Percentiles rank a stretch among this genome's conserved stretches.
These are phyloP conservation scores for Nyctereutes procyonoides DNA, from an alignment of 2,113 vertebrate genomes.

Conservation along the genomic window DNA sequence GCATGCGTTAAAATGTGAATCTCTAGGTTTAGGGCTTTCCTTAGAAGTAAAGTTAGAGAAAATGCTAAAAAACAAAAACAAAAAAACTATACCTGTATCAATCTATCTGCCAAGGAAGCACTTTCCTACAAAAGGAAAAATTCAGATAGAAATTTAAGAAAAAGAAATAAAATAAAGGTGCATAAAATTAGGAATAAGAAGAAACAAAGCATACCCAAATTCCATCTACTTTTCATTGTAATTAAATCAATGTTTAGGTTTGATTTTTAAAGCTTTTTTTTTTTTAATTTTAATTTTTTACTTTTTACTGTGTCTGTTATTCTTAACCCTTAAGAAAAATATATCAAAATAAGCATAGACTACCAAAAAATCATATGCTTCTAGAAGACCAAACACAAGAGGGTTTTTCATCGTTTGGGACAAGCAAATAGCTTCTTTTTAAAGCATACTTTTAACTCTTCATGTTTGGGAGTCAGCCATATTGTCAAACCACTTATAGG, in stretches of 20 bases:
- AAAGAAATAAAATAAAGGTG: conserved; percentile 87
- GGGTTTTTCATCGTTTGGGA: conserved; percentile 48
- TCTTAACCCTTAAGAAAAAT: conserved; percentile 63
- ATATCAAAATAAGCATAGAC: conserved; percentile 32
- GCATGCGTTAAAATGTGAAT: conserved; percentile 85
- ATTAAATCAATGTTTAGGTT: conserved; percentile 31
- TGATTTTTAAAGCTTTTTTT: conserved; percentile 16
- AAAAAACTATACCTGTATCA: conserved; percentile 98
- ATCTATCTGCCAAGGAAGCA: conserved; percentile 99
- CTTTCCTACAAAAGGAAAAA: conserved; percentile 99
- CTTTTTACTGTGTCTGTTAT: conserved; percentile 12
- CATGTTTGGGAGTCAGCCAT: conserved; percentile 45
- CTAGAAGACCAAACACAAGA: conserved; percentile 55
- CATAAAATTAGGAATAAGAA: conserved; percentile 87
- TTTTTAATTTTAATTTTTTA: background rate
- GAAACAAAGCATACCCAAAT: conserved; percentile 89
- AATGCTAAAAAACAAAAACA: conserved; percentile 76
- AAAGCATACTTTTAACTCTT: conserved; percentile 14
- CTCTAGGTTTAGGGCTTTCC: conserved; percentile 70
- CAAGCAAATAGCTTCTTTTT: conserved; percentile 43
- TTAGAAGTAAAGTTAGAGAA: conserved; percentile 79
- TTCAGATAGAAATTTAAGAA: conserved; percentile 92
- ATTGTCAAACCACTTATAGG: background rate
- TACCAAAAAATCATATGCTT: conserved; percentile 23
- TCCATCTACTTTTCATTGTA: conserved; percentile 85